These are phyloP conservation scores for Pseudomyrmex dendroicus DNA, from an alignment of 1,140 invertebrate genomes.

Conservation along the genomic window DNA sequence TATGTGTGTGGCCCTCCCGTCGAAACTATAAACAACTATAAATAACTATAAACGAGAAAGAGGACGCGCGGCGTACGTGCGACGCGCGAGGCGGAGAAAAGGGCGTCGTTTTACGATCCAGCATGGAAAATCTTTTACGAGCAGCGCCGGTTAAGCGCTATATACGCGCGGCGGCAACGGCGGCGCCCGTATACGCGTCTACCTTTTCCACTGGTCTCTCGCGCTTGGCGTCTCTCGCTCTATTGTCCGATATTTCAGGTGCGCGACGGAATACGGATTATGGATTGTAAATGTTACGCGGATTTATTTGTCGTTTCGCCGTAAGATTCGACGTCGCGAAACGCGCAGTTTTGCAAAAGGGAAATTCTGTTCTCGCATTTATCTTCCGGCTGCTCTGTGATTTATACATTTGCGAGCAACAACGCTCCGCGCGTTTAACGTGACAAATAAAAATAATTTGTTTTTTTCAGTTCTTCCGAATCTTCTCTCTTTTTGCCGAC, in stretches of 20 bases:
- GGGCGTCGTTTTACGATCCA: conserved; percentile 30
- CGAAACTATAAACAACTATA: conserved; percentile 51
- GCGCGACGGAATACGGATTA: conserved; percentile 26
- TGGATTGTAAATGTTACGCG: conserved; percentile 32
- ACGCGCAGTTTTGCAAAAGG: neutral
- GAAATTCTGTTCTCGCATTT: conserved; percentile 25
- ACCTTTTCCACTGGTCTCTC: conserved; percentile 2
- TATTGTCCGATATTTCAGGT: conserved; percentile 53
- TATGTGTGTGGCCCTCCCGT: neutral
- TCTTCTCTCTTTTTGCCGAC: neutral
- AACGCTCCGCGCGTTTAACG: neutral
- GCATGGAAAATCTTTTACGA: conserved; percentile 51
- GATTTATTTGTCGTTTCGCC: conserved; percentile 45
- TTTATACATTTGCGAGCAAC: neutral
- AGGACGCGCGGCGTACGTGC: conserved; percentile 12
- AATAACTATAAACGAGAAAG: conserved; percentile 35
- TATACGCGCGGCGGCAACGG: neutral
- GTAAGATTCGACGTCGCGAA: conserved; percentile 30
- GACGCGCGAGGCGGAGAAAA: neutral
- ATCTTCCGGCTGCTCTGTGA: neutral
- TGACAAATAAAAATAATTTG: neutral
- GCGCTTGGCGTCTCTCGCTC: neutral
- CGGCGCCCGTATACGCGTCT: too few species aligned
- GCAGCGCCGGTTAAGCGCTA: conserved; percentile 11
- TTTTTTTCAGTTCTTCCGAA: neutral